Evolutionary conservation across 2,888 invertebrate species (phyloP), one percentile per base, ranked within the genome.

Genomic region (Spilarctia lutea): DNA sequence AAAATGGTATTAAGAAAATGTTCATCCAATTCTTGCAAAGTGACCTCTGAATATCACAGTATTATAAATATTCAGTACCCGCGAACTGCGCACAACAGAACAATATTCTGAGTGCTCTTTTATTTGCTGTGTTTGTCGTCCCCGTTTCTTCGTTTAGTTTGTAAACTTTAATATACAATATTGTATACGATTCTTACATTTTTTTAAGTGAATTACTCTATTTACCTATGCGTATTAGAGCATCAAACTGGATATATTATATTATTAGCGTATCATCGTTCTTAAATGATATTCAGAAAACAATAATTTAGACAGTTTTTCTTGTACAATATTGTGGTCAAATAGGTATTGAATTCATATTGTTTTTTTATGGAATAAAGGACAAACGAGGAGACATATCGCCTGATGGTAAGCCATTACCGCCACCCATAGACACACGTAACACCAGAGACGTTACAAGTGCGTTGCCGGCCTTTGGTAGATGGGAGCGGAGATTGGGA

Each of bases 81-180:
- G 70, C 20, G 33, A 74, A 81, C 35, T 39, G n/a, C 66, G n/a
- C 65, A 69, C n/a, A n/a, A 70, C 60, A 48, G 56, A 70, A 75
- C 75, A 81, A 84, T 83, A 75, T 76, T 68, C 72, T 69, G 75
- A 83, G 76, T 77, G 75, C 76, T 67, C 30, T 63, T 76, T 75
- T 78, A 77, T 80, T 77, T 74, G 71, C 70, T 48, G 71, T 78
- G 74, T 75, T 78, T 73, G 65, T 79, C 69, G 65, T 79, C 71
- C 11, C 20, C 67, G n/a, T 75, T 67, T 30, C 69, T 73, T 74
- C 69, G 71, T 79, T 73, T 75, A 71, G 71, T 68, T 78, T 30
- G 72, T 35, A 33, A 65, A 48, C 42, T 11, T 30, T 69, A 65
- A 69, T 75, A 72, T 75, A 77, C 68, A 79, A 75, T 33, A 65